Conservation (phyloP, 2,113 vertebrate genomes). For the Harpagus bidentatus region DNA sequence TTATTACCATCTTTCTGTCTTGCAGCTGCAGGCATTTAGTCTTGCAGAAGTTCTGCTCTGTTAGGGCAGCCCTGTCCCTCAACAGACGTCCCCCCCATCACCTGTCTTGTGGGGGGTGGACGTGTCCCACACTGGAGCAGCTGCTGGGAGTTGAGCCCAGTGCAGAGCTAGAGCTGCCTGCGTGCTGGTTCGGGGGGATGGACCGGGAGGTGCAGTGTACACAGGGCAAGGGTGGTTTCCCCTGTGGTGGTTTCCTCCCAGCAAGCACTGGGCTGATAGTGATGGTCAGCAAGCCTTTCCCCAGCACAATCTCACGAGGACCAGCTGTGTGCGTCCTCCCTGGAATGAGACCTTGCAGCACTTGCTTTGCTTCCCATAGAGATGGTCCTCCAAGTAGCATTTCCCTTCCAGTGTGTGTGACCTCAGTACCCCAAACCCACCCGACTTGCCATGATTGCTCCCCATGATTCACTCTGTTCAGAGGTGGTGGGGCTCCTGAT, state of each 20-base stretch:
- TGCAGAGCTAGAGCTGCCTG: neutral
- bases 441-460: neutral
- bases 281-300: neutral
- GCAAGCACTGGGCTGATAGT: rapidly evolving
- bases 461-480: neutral
- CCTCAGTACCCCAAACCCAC: neutral
- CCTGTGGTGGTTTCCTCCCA: neutral
- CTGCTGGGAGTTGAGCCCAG: neutral
- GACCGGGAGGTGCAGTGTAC: neutral
- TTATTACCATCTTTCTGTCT: neutral
- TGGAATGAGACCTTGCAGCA: neutral
- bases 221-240: rapidly evolving
- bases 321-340: neutral
- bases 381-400: neutral
- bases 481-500: rapidly evolving
- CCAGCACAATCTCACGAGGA: rapidly evolving
- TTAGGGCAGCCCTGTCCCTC: neutral
- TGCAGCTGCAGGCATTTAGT: neutral
- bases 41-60: neutral
- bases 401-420: neutral
- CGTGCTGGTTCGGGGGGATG: rapidly evolving
- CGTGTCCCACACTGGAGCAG: rapidly evolving
- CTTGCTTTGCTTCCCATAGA: neutral
- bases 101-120: neutral
- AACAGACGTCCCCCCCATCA: neutral